Conservation (phyloP, 2,113 vertebrate genomes). For the Rhinoderma darwinii region DNA sequence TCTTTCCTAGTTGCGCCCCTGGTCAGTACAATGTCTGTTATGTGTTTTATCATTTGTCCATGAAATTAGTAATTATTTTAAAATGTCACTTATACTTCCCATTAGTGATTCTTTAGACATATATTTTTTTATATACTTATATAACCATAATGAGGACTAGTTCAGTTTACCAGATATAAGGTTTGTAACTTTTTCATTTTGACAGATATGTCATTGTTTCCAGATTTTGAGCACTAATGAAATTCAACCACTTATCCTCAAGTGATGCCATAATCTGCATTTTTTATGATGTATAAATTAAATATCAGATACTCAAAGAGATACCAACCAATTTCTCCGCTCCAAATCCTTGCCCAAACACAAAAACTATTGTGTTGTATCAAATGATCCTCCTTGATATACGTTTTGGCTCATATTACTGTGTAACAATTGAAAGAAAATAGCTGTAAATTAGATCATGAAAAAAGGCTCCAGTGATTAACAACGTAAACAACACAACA, state of each 20-base stretch:
- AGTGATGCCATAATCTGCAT: conserved; percentile 11
- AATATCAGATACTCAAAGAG: conserved; percentile 36
- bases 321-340: conserved; percentile 14
- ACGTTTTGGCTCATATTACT: conserved; percentile 22
- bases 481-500: background rate
- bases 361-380: conserved; percentile 37
- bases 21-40: too few species aligned
- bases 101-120: too few species aligned
- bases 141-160: background rate
- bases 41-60: too few species aligned
- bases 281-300: conserved; percentile 46
- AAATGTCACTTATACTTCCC: too few species aligned
- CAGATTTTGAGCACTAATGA: background rate
- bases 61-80: too few species aligned
- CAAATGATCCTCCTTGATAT: background rate
- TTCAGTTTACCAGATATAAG: background rate
- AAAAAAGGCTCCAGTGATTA: background rate
- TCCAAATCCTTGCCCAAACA: conserved; percentile 41
- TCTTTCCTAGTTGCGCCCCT: too few species aligned
- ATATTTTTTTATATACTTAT: too few species aligned
- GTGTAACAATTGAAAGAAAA: conserved; percentile 1
- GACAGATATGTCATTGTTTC: background rate
- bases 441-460: background rate
- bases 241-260: background rate
- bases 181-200: background rate